Percentiles rank a stretch among this genome's conserved stretches.
Conservation (phyloP, 2,888 invertebrate genomes). For the Heliconius cydno region DNA sequence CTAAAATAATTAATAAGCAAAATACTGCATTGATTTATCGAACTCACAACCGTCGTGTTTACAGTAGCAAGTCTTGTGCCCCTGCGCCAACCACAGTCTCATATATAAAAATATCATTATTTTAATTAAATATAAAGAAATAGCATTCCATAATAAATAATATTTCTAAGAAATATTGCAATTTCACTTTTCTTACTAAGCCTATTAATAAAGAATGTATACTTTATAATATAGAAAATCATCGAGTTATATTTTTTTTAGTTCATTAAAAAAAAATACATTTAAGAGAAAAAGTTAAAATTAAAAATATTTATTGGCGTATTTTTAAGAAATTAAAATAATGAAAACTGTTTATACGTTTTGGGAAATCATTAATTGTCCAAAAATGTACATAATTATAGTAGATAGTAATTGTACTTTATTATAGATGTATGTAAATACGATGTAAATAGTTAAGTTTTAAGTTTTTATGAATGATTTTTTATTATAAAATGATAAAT, state of each 20-base stretch:
- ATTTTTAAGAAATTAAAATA: slow-evolving; percentile 4
- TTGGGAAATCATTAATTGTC: background rate
- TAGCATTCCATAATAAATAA: background rate
- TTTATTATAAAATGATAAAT: slow-evolving; percentile 46
- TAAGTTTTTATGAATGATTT: slow-evolving; percentile 55
- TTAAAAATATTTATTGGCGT: slow-evolving; percentile 21
- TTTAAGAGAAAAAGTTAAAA: background rate
- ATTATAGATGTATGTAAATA: slow-evolving; percentile 64
- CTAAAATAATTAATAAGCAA: background rate
- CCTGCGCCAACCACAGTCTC: background rate
- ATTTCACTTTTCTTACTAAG: slow-evolving; percentile 2
- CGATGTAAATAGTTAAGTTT: slow-evolving; percentile 66
- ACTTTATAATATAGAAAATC: background rate
- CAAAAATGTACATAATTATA: slow-evolving; percentile 38
- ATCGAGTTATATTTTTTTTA: background rate
- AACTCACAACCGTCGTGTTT: no score
- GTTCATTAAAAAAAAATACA: background rate
- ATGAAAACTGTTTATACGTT: background rate
- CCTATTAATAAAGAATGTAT: slow-evolving; percentile 5
- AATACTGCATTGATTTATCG: background rate
- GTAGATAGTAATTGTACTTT: slow-evolving; percentile 42
- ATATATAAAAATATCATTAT: background rate
- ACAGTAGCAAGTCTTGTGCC: background rate
- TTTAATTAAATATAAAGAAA: background rate
- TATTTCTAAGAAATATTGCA: background rate